Evolutionary conservation across 2,113 vertebrate species (phyloP).

Genomic region (Trochalopteron elliotii): DNA sequence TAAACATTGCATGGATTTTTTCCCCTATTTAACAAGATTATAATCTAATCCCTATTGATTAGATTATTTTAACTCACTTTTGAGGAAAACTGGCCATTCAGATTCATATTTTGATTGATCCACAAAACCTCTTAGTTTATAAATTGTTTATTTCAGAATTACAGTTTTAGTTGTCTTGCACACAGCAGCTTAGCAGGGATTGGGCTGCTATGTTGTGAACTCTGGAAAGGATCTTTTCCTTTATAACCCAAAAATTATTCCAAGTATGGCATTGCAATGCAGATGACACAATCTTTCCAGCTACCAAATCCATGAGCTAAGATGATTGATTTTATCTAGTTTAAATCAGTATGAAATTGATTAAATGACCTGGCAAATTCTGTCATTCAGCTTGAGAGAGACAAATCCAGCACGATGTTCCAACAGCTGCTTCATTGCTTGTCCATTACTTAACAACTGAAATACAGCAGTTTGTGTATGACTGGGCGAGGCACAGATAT

Average conservation of each 20-base stretch:
- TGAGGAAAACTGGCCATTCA: not conserved
- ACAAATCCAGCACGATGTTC: not conserved
- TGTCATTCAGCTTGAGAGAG: not conserved
- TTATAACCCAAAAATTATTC: not conserved
- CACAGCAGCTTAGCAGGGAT: not conserved
- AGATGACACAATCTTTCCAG: not conserved
- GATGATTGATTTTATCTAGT: conserved; percentile 47
- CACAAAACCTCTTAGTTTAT: not conserved
- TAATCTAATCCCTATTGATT: not conserved
- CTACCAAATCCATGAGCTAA: conserved; percentile 29
- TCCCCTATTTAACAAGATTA: not conserved
- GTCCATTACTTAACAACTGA: conserved; percentile 30
- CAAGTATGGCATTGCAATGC: not conserved
- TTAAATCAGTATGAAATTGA: conserved; percentile 58
- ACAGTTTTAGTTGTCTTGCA: not conserved
- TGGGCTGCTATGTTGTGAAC: not conserved
- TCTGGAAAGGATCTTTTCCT: not conserved
- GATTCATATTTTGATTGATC: not conserved
- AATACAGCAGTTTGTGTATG: conserved; percentile 1
- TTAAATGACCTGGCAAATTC: conserved; percentile 36
- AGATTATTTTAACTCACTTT: not conserved
- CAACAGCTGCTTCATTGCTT: conserved; percentile 53
- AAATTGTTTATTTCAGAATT: not conserved
- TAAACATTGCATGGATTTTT: not conserved
- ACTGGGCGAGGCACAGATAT: not conserved